Evolutionary conservation across 2,888 invertebrate genomes (phyloP), one percentile per base, ranked within the genome.

Genomic region (Asteroscopus sphinx): DNA sequence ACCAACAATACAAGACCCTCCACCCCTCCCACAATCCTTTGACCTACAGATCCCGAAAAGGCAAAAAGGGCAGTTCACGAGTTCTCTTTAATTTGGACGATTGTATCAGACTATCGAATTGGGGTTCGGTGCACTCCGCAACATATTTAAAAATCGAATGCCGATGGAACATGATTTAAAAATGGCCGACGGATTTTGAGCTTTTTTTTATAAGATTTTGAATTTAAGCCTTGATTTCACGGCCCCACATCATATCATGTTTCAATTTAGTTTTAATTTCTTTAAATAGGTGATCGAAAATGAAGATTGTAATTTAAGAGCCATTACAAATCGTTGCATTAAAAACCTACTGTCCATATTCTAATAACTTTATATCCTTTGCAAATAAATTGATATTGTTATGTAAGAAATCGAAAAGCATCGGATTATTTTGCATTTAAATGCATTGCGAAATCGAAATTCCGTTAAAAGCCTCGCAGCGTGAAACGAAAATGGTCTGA

Each of bases 71-170:
- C 73, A 74, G 52, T 48, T 68, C 65, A 65, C 71, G 60, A 73
- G 89, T 32, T 87, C 90, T 74, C 16, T 52, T 56, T 79, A 82
- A 74, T 79, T 67, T 90, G 89, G 92, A 72, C 81, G 75, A 69
- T 78, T 77, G 77, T 87, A 85, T 86, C 86, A 82, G 81, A 82
- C 67, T 85, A 88, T 86, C 84, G 85, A 77, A 89, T 82, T 80
- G 81, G 91, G 87, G 91, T 90, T 92, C 92, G 88, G 83, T 91
- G 93, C 90, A 91, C 91, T 91, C 89, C 81, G 81, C 86, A 89
- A 87, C 89, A 90, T 91, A 85, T 91, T 92, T 89, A 85, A 91
- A 73, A 89, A 92, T 91, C 88, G 86, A 91, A 89, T 83, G 65
- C 80, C 82, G 81, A 88, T 89, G 86, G 82, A 82, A 81, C 79